A percentile compares a stretch with the other conserved stretches of the same genome.
Conservation (phyloP, 2,888 invertebrate genomes). For the Muschampia plurimacula region DNA sequence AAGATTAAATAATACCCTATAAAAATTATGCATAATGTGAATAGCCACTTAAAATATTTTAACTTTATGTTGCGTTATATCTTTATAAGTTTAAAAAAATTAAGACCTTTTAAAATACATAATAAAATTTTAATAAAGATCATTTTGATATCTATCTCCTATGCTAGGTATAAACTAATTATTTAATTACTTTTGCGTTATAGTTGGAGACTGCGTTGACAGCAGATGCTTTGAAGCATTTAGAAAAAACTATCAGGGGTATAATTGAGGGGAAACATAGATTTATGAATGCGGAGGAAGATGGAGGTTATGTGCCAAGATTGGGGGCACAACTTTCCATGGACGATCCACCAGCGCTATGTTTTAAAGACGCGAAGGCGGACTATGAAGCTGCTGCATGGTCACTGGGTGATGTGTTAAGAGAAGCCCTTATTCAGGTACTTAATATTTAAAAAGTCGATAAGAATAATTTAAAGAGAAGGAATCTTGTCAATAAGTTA, state of each 20-base stretch:
- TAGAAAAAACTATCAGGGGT: slow-evolving; percentile 66
- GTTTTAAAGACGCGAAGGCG: slow-evolving; percentile 87
- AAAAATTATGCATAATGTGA: too few relatives aligned
- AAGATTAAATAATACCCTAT: too few relatives aligned
- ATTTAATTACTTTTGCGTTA: slow-evolving; percentile 44
- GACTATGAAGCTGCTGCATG: slow-evolving; percentile 64
- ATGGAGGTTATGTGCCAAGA: slow-evolving; percentile 18
- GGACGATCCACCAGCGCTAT: slow-evolving; percentile 87
- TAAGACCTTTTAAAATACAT: too few relatives aligned
- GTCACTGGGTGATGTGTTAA: slow-evolving; percentile 60
- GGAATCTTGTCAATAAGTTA: too few relatives aligned
- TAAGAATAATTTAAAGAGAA: not conserved
- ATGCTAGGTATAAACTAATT: too few relatives aligned
- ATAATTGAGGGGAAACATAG: slow-evolving; percentile 49
- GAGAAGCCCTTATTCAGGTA: slow-evolving; percentile 60
- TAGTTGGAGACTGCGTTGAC: slow-evolving; percentile 72
- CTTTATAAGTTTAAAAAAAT: too few relatives aligned
- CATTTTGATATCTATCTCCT: too few relatives aligned
- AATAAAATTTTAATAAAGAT: too few relatives aligned
- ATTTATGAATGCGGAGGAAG: slow-evolving; percentile 39
- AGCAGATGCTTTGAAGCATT: slow-evolving; percentile 71
- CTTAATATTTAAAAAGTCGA: not conserved
- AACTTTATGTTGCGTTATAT: too few relatives aligned
- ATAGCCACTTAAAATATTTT: too few relatives aligned
- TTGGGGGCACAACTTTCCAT: slow-evolving; percentile 77